Conservation (phyloP, 2,888 invertebrate species). For the Thymelicus acteon region DNA sequence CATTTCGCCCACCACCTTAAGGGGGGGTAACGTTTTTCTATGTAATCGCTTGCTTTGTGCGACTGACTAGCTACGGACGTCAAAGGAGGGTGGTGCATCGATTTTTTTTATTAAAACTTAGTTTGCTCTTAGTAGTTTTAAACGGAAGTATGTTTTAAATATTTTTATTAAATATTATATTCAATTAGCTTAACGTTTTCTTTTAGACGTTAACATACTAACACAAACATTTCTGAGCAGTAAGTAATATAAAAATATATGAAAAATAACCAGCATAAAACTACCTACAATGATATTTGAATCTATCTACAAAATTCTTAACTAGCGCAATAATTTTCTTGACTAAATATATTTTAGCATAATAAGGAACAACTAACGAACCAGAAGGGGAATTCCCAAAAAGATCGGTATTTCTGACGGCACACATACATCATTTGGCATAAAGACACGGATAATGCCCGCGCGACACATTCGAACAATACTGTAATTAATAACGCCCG, state of each 20-base stretch:
- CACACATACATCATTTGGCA: constrained; percentile 35
- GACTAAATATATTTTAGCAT: constrained; percentile 4
- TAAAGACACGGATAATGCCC: constrained; percentile 35
- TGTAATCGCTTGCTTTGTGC: constrained; percentile 79
- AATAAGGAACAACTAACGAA: constrained; percentile 10
- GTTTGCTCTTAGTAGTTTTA: constrained; percentile 8
- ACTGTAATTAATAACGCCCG: constrained; percentile 63
- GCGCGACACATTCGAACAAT: constrained; percentile 51
- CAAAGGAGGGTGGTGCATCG: constrained; percentile 57
- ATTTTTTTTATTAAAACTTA: constrained; percentile 9
- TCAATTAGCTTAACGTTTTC: neutral
- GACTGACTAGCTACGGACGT: constrained; percentile 57
- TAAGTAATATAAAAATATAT: too few relatives aligned
- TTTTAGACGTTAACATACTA: too few relatives aligned
- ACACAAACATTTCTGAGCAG: too few relatives aligned
- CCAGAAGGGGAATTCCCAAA: constrained; percentile 19
- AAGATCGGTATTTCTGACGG: constrained; percentile 25
- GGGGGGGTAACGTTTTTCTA: constrained; percentile 73
- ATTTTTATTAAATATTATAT: neutral
- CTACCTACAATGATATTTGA: too few relatives aligned
- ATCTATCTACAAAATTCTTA: neutral
- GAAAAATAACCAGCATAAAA: too few relatives aligned
- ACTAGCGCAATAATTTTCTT: neutral
- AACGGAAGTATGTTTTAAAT: neutral
- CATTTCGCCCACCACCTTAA: constrained; percentile 72